Conservation (phyloP, 2,113 vertebrate species). For the Trinectes maculatus region DNA sequence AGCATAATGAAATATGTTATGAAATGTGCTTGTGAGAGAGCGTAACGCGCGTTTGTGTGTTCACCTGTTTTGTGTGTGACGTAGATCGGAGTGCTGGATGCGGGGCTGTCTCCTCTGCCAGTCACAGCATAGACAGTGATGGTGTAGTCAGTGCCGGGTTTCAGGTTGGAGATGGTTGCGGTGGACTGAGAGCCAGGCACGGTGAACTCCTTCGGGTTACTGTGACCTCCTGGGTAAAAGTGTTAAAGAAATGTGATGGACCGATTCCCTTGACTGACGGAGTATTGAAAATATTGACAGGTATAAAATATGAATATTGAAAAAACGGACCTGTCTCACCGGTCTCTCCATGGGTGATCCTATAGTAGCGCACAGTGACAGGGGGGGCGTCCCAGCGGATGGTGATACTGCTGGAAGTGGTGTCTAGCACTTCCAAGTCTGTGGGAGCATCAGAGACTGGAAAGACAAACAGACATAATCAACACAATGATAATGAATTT, state of each 20-base stretch:
- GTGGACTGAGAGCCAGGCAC: constrained; percentile 89
- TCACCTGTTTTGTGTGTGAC: constrained; percentile 92
- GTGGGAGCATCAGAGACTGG: constrained; percentile 94
- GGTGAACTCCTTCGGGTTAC: constrained; percentile 90
- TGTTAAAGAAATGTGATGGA: background rate
- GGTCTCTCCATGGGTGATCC: constrained; percentile 91
- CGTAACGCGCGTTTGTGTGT: constrained; percentile 6
- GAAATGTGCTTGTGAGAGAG: background rate
- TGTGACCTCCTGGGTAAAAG: constrained; percentile 82
- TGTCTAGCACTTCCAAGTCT: constrained; percentile 88
- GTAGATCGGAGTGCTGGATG: constrained; percentile 92
- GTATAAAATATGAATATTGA: too few species aligned
- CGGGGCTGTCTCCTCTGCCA: constrained; percentile 95
- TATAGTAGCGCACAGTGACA: constrained; percentile 94
- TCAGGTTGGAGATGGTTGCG: constrained; percentile 87
- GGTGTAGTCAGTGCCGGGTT: constrained; percentile 91
- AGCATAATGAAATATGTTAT: background rate
- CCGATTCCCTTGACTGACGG: too few species aligned
- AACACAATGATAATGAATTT: background rate
- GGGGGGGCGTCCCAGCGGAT: constrained; percentile 94
- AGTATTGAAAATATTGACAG: too few species aligned
- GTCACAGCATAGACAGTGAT: constrained; percentile 94
- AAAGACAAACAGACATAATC: background rate
- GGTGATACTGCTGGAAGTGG: constrained; percentile 87
- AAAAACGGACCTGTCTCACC: too few species aligned